Conservation (phyloP, 2,113 vertebrate genomes). For the Otocyon megalotis region DNA sequence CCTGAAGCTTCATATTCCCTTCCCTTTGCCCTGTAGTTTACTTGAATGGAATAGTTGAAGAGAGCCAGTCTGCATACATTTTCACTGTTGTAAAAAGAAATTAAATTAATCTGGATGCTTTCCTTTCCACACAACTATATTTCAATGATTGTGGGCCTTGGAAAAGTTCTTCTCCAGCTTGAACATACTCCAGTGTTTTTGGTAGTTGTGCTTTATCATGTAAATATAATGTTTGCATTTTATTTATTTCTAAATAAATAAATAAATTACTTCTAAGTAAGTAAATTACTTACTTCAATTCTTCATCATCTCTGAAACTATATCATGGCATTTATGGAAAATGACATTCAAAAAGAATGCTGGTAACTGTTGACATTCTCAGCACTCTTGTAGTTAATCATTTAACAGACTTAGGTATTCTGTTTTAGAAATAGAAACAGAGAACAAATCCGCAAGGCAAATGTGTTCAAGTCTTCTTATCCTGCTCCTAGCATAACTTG, state of each 20-base stretch:
- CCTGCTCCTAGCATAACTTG: neutral
- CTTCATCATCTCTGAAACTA: constrained; percentile 12
- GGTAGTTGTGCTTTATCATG: neutral
- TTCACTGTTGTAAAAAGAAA: neutral
- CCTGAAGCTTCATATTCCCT: neutral
- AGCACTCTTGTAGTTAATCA: constrained; percentile 70
- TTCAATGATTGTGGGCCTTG: neutral
- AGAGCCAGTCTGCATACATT: neutral
- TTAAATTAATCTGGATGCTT: neutral
- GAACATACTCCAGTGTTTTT: neutral
- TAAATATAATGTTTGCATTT: neutral
- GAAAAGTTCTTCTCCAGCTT: constrained; percentile 10
- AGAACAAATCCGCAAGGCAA: constrained; percentile 43
- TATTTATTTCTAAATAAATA: neutral
- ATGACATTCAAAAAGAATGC: neutral
- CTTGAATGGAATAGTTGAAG: neutral
- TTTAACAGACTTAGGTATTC: constrained; percentile 73
- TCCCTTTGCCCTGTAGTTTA: neutral
- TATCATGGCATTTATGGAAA: neutral
- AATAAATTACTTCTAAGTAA: neutral
- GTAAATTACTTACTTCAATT: constrained; percentile 40
- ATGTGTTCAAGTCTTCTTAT: constrained; percentile 25
- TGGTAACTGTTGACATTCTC: constrained; percentile 16
- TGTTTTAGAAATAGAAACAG: constrained; percentile 75
- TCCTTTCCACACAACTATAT: neutral